Conservation (phyloP, 2,113 vertebrate genomes). For the Sarotherodon lohbergeri region DNA sequence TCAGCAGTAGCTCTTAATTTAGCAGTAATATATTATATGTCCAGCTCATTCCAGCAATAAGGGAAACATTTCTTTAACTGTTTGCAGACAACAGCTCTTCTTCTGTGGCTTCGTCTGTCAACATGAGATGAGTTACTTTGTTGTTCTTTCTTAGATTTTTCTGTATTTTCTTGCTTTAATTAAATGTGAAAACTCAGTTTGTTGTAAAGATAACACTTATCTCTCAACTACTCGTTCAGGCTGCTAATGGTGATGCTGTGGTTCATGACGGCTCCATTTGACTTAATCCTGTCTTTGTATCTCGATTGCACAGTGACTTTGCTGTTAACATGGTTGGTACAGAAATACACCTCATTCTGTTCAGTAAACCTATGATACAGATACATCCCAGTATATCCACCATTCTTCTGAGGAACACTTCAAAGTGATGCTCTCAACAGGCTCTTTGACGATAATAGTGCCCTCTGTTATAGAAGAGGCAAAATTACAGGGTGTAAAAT, state of each 20-base stretch:
- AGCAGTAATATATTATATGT: neutral
- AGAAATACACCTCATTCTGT: neutral
- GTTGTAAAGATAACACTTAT: neutral
- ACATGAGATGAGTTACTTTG: neutral
- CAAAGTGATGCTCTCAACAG: neutral
- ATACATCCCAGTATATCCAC: neutral
- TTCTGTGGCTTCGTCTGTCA: neutral
- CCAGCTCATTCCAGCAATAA: neutral
- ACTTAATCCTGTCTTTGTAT: neutral
- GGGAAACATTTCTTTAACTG: neutral
- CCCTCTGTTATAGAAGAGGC: neutral
- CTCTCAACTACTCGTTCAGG: neutral
- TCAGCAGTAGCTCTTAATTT: neutral
- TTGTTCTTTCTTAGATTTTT: neutral
- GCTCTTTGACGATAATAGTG: accelerated
- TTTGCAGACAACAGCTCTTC: neutral
- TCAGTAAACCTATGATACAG: neutral
- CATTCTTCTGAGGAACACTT: neutral
- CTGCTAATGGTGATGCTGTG: slow-evolving; percentile 11
- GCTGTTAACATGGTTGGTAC: neutral
- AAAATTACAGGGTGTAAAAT: neutral
- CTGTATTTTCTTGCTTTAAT: neutral
- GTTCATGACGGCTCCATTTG: accelerated
- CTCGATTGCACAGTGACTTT: accelerated
- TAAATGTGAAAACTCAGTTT: neutral